Evolutionary conservation across 2,888 invertebrate genomes (phyloP).

Genomic region (Blastobasis lacticolella): DNA sequence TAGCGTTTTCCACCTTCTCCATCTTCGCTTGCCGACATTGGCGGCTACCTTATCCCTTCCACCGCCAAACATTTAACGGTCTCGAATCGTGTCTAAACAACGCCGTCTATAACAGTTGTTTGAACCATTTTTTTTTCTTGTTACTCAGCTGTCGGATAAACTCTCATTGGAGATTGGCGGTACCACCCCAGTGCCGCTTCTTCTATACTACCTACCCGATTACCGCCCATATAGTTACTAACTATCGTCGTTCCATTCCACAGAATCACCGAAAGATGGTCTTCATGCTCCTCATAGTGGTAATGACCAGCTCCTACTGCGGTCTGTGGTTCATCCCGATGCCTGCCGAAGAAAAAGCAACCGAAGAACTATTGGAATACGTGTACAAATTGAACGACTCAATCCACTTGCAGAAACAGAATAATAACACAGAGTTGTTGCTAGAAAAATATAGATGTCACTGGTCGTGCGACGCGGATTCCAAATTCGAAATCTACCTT

Average conservation of each 20-base stretch:
- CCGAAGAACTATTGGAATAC: slow-evolving; percentile 29
- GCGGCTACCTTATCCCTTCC: too few relatives aligned
- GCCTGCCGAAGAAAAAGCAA: slow-evolving; percentile 24
- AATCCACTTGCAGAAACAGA: slow-evolving; percentile 32
- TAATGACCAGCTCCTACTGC: slow-evolving; percentile 80
- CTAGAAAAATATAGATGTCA: slow-evolving; percentile 50
- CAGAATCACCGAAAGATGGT: slow-evolving; percentile 78
- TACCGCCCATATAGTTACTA: not conserved
- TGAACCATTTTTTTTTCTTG: too few relatives aligned
- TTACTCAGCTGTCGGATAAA: too few relatives aligned
- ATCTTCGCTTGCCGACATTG: too few relatives aligned
- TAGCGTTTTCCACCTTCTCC: too few relatives aligned
- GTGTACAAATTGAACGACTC: slow-evolving; percentile 55
- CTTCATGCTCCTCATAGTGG: slow-evolving; percentile 77
- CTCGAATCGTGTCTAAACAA: too few relatives aligned
- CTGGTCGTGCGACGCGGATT: slow-evolving; percentile 44
- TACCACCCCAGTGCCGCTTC: too few relatives aligned
- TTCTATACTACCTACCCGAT: too few relatives aligned
- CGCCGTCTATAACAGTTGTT: too few relatives aligned
- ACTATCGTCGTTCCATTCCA: slow-evolving; percentile 22
- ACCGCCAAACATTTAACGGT: too few relatives aligned
- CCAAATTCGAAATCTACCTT: slow-evolving; percentile 42
- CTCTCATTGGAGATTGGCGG: too few relatives aligned
- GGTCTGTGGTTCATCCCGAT: slow-evolving; percentile 78
- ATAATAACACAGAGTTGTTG: slow-evolving; percentile 17